Conservation (phyloP, 2,888 invertebrate species). For the Mellilla xanthometata region DNA sequence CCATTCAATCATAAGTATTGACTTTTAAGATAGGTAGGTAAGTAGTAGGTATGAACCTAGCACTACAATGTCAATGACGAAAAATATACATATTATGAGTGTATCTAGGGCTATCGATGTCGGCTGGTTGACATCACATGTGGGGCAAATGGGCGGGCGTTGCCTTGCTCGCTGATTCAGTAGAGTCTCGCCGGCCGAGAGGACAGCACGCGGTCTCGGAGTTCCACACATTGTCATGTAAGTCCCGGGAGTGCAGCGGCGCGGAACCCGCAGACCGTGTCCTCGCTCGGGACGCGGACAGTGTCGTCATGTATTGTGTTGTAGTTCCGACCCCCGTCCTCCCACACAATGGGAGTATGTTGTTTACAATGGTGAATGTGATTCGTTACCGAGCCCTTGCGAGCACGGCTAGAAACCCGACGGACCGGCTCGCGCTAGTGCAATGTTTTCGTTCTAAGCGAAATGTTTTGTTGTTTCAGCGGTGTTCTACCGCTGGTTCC, state of each 20-base stretch:
- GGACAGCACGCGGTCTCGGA: constrained; percentile 37
- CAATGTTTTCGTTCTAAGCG: constrained; percentile 3
- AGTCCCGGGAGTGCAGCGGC: constrained; percentile 38
- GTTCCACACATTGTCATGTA: constrained; percentile 45
- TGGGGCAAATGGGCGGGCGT: constrained; percentile 26
- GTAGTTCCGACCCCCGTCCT: constrained; percentile 1
- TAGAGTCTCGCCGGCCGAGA: constrained; percentile 40
- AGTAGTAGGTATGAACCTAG: no score
- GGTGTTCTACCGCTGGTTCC: background rate
- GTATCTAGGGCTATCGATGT: constrained; percentile 4
- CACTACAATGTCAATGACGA: background rate
- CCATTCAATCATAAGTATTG: no score
- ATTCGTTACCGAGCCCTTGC: constrained; percentile 9
- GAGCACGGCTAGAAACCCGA: constrained; percentile 10
- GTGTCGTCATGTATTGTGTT: constrained; percentile 16
- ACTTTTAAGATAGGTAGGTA: no score
- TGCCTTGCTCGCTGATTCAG: constrained; percentile 26
- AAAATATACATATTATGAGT: background rate
- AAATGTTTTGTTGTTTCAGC: constrained; percentile 2
- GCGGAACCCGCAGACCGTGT: constrained; percentile 33
- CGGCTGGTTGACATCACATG: constrained; percentile 11
- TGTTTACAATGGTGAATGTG: constrained; percentile 17
- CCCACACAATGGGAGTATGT: background rate
- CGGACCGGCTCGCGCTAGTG: constrained; percentile 6
- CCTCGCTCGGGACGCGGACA: constrained; percentile 22